A percentile compares a stretch with the other conserved stretches of the same genome.
Evolutionary conservation across 2,113 vertebrate species (phyloP).

Genomic region (Calidris pugnax): DNA sequence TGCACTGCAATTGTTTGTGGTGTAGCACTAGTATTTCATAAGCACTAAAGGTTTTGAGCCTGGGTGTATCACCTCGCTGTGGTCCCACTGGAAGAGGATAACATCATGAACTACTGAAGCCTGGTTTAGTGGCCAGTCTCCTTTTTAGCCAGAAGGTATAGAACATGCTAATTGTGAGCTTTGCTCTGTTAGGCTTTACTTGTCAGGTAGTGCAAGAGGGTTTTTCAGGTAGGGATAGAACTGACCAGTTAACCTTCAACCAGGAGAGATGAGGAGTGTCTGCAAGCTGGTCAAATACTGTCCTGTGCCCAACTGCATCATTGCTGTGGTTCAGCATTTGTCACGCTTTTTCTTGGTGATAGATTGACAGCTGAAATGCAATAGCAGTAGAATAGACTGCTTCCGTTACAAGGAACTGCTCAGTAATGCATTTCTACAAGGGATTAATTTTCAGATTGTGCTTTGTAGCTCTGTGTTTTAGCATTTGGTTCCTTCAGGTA

Average conservation of each 20-base stretch:
- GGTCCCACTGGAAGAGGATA: not conserved
- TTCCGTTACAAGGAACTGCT: not conserved
- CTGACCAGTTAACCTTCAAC: not conserved
- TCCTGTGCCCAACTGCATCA: not conserved
- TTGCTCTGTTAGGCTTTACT: not conserved
- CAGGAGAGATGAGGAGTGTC: not conserved
- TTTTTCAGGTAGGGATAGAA: not conserved
- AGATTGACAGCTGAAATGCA: not conserved
- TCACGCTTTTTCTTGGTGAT: not conserved
- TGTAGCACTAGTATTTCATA: not conserved
- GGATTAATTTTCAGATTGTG: not conserved
- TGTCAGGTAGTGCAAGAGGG: not conserved
- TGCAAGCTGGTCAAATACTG: not conserved
- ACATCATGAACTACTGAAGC: not conserved
- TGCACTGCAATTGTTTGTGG: not conserved
- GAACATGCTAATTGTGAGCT: not conserved
- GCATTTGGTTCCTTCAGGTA: not conserved
- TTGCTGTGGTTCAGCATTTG: not conserved
- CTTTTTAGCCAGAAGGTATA: not conserved
- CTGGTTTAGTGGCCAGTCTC: not conserved
- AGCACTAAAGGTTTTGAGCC: not conserved
- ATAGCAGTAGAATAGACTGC: not conserved
- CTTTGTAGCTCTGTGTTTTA: not conserved
- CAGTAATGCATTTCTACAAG: not conserved
- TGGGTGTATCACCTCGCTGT: not conserved